These are phyloP conservation scores for Eleutherodactylus coqui DNA, from an alignment of 2,797 vertebrate genomes.

Conservation along the genomic window DNA sequence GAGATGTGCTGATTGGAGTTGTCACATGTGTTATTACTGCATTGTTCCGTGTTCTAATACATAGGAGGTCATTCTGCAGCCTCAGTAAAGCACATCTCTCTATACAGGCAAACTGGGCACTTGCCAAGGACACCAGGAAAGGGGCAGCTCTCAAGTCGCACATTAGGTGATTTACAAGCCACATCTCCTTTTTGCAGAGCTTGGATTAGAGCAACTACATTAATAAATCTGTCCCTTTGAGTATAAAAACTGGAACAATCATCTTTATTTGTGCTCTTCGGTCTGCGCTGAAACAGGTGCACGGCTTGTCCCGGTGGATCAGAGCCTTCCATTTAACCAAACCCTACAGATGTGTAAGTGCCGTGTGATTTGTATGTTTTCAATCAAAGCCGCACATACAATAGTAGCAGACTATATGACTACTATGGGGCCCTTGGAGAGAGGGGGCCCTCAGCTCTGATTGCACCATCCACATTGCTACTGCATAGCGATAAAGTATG, in stretches of 20 bases:
- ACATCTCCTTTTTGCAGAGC: too few relatives aligned
- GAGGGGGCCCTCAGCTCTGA: too few relatives aligned
- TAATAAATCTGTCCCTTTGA: too few relatives aligned
- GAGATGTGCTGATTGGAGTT: constrained; percentile 1
- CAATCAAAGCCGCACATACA: too few relatives aligned
- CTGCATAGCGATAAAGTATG: too few relatives aligned
- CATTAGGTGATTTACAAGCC: not conserved
- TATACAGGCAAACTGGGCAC: not conserved
- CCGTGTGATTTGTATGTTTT: too few relatives aligned
- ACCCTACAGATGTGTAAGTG: not conserved
- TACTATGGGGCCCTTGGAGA: too few relatives aligned
- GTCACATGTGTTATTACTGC: not conserved
- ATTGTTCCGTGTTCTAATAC: not conserved
- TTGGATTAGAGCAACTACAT: too few relatives aligned
- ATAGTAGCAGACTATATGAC: too few relatives aligned
- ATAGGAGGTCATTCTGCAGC: not conserved
- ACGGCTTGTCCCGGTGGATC: not conserved
- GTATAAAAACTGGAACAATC: too few relatives aligned
- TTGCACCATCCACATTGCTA: too few relatives aligned
- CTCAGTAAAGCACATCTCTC: not conserved
- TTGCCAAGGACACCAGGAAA: not conserved
- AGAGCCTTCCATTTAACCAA: not conserved
- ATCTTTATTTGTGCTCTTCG: too few relatives aligned
- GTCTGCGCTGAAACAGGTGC: not conserved
- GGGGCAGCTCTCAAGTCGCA: not conserved